Percentiles rank a stretch among this genome's conserved stretches.
Evolutionary conservation across 1,140 invertebrate genomes (phyloP).

Genomic region (Batillaria attramentaria): DNA sequence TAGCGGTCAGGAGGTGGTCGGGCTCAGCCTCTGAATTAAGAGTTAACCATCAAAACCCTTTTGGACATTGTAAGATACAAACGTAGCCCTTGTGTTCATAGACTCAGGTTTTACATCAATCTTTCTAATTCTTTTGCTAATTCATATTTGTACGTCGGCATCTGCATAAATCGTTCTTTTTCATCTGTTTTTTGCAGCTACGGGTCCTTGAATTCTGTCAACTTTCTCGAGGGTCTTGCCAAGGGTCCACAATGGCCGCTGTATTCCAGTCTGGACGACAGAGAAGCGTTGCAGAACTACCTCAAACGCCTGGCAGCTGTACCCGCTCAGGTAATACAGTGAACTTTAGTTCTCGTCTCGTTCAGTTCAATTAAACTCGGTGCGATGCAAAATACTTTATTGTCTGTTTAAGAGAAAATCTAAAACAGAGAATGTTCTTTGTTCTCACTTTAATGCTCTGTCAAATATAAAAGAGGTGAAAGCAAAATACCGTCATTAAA

Average conservation of each 20-base stretch:
- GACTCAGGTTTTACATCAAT: background rate
- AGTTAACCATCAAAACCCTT: background rate
- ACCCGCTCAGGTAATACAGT: slow-evolving; percentile 38
- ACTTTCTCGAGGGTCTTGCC: slow-evolving; percentile 48
- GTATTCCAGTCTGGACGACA: slow-evolving; percentile 33
- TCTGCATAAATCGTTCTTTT: background rate
- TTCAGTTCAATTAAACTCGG: too few species aligned
- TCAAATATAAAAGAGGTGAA: too few species aligned
- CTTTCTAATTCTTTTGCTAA: background rate
- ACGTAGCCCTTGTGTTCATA: background rate
- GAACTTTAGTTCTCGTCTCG: too few species aligned
- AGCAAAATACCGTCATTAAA: too few species aligned
- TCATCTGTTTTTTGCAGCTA: slow-evolving; percentile 39
- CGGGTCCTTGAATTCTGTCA: slow-evolving; percentile 48
- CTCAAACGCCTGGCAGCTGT: slow-evolving; percentile 41
- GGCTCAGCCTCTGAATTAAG: background rate
- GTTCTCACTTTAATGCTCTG: too few species aligned
- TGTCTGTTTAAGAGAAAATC: too few species aligned
- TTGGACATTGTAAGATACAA: background rate
- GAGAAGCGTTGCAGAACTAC: slow-evolving; percentile 45
- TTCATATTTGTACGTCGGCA: background rate
- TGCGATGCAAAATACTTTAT: too few species aligned
- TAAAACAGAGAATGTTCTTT: too few species aligned
- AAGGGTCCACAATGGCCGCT: slow-evolving; percentile 40
- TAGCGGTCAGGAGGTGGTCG: background rate